phyloP scores from a whole-genome alignment of 2,888 invertebrate species.

The Galerucella calmariensis region DNA sequence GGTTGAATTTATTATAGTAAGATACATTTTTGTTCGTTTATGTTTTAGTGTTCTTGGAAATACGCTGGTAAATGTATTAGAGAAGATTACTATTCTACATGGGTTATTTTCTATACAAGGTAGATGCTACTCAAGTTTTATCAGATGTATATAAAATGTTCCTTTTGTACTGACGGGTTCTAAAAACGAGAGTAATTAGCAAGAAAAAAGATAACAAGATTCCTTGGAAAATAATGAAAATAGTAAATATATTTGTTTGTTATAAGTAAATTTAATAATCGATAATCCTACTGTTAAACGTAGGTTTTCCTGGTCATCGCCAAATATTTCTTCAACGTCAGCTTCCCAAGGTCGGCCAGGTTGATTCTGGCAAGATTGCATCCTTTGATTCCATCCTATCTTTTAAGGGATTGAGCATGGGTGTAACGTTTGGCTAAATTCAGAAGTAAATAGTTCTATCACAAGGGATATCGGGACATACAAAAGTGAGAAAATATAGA shows the following conservation, averaged over 20 bases:
- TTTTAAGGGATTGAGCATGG: no score
- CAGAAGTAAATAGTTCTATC: no score
- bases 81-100: slow-evolving; percentile 24
- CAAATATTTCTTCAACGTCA: no score
- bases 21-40: slow-evolving; percentile 21
- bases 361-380: no score
- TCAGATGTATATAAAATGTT: not conserved
- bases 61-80: slow-evolving; percentile 19
- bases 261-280: no score
- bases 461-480: not conserved
- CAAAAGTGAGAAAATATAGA: not conserved
- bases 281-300: no score
- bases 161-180: not conserved
- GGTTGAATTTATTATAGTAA: slow-evolving; percentile 22
- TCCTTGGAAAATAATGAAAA: no score
- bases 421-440: no score
- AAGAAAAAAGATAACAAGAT: not conserved
- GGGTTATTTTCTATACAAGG: slow-evolving; percentile 12
- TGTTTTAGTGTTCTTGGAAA: slow-evolving; percentile 24
- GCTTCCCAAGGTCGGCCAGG: no score
- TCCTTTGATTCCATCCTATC: no score
- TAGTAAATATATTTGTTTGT: no score
- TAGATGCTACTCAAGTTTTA: not conserved
- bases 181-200: not conserved
- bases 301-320: no score